Evolutionary conservation across 2,113 vertebrate species (phyloP), one percentile per base, ranked within the genome.

Genomic region (Scalopus aquaticus): DNA sequence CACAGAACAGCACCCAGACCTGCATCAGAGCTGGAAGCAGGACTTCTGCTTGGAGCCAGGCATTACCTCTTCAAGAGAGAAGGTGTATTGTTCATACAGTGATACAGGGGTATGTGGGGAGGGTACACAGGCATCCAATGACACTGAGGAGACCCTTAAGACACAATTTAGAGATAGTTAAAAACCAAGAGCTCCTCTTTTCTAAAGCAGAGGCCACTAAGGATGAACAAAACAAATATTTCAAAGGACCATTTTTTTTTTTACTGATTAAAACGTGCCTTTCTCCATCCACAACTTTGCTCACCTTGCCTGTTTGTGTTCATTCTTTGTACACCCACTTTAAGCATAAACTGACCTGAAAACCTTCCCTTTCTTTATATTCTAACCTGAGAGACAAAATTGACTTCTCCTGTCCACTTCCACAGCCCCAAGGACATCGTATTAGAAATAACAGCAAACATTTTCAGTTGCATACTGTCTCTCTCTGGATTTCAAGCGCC

Each of bases 1-100:
- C 26, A 76, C 15, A 62, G 77, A 77, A 95, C 64, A 74, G 37
- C 35, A 54, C 60, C 37, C n/a, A 88, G 56, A 58, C 56, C n/a
- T 62, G 54, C 28, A 84, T 94, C 26, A 74, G 49, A 90, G 32
- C 42, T 88, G 24, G 19, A n/a, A 51, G 80, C 4, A 56, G 26
- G 54, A 72, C 37, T 88, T 74, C 9, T 37, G 17, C 67, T 58
- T 37, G 4, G 72, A 91, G 9, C 15, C 58, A 88, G 35, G 44
- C 4, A 6, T 42, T 76, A 3, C 35, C 11, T 30, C 73, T 56
- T 37, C 37, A 60, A 22, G 20, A 51, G 46, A 26, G 15, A 78
- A 74, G 49, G 44, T 39, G 19, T 65, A 26, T 20, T 81, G 62
- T 4, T 91, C 37, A 30, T 35, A 28, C 0, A 19, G 10, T 9